Percentiles rank a stretch among this genome's conserved stretches.
phyloP scores from a whole-genome alignment of 1,140 invertebrate genomes.

The Heliconius eleuchia region DNA sequence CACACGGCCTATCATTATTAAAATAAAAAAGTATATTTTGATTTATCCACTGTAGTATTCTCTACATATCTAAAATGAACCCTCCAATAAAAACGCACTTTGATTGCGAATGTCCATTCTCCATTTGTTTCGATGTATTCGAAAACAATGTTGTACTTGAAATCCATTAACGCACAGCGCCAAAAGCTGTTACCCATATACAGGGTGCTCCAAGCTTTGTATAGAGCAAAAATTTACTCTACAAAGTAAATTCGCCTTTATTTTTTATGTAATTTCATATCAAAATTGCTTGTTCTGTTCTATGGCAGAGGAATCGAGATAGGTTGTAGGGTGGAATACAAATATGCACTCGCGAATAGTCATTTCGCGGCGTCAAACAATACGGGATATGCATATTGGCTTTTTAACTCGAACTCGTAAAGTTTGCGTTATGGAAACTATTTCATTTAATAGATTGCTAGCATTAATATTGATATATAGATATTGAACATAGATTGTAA shows the following conservation, averaged over 20 bases:
- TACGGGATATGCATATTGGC: conserved; percentile 52
- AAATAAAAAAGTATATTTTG: not conserved
- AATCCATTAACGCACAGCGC: conserved; percentile 66
- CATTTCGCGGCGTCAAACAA: conserved; percentile 55
- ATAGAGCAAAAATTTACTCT: not conserved
- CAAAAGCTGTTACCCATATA: conserved; percentile 51
- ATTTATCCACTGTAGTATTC: not conserved
- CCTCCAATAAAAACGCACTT: conserved; percentile 50
- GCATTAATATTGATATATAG: not conserved
- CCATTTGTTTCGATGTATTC: conserved; percentile 65
- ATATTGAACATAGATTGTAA: not conserved
- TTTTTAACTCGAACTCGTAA: conserved; percentile 34
- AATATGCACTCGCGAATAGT: conserved; percentile 57
- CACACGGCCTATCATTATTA: too few species aligned
- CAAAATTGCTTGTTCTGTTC: not conserved
- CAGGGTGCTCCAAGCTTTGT: not conserved
- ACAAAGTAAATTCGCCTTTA: not conserved
- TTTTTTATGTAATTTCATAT: not conserved
- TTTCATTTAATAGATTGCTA: not conserved
- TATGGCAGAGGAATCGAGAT: not conserved
- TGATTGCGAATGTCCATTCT: conserved; percentile 54
- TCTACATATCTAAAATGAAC: conserved; percentile 1
- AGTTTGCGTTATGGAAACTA: conserved; percentile 30
- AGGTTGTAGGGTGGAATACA: conserved; percentile 37
- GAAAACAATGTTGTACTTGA: conserved; percentile 70